A percentile compares a stretch with the other conserved stretches of the same genome.
Conservation (phyloP, 2,113 vertebrate genomes). For the Tyto alba region DNA sequence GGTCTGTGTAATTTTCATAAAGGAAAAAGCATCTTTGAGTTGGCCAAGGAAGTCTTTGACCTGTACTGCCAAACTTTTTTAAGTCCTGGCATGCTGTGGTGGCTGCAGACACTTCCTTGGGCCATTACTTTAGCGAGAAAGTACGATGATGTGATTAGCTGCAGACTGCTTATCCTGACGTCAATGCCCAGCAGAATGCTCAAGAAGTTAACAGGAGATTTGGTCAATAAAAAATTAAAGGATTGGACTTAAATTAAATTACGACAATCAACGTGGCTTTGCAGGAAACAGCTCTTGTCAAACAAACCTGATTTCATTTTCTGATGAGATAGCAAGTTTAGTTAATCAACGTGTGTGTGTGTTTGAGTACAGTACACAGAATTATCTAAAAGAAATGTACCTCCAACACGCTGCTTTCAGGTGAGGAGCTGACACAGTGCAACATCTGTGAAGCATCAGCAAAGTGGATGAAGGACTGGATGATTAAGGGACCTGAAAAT, state of each 20-base stretch:
- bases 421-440: neutral
- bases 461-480: too few relatives aligned
- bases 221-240: neutral
- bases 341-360: neutral
- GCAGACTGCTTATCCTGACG: neutral
- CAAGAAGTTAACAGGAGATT: neutral
- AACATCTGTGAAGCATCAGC: neutral
- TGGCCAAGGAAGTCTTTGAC: neutral
- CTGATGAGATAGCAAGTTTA: neutral
- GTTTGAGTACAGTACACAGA: neutral
- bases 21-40: neutral
- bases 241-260: neutral
- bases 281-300: neutral
- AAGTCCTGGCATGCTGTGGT: neutral
- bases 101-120: neutral
- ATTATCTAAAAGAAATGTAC: neutral
- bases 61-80: neutral
- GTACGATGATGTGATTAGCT: neutral
- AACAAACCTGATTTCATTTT: neutral
- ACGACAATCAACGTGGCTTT: neutral
- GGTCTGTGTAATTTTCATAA: accelerated
- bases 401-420: accelerated
- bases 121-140: neutral
- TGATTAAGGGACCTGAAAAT: neutral
- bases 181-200: neutral